phyloP scores from a whole-genome alignment of 2,888 invertebrate genomes.

The Drosophila seclusa region DNA sequence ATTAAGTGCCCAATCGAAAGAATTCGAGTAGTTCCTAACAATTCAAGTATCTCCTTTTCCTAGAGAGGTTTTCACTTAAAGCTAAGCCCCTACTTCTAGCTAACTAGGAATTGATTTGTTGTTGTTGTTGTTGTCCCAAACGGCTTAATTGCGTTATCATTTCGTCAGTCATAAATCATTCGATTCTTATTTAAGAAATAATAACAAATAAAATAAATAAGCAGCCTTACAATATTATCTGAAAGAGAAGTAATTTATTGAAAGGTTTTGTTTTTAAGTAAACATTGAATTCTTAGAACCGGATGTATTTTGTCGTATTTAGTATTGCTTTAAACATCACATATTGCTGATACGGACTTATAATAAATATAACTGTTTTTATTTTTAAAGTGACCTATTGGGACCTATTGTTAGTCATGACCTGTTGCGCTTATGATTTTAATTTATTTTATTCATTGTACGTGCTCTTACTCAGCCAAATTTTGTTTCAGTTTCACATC shows the following conservation, averaged over 20 bases:
- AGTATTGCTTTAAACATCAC: constrained; percentile 6
- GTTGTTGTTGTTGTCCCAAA: not conserved
- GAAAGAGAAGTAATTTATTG: not conserved
- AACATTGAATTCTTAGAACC: not conserved
- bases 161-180: constrained; percentile 7
- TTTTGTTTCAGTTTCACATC: not conserved
- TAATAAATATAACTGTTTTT: constrained; percentile 13
- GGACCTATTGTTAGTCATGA: constrained; percentile 10
- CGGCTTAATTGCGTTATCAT: constrained; percentile 13
- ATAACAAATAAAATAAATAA: constrained; percentile 22
- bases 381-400: constrained; percentile 5
- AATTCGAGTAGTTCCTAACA: not conserved
- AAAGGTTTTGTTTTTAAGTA: constrained; percentile 3
- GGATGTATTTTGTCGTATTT: not conserved
- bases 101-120: too few relatives aligned
- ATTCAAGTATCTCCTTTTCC: not conserved
- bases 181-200: constrained; percentile 28
- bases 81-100: not conserved
- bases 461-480: constrained; percentile 2
- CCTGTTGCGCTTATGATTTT: not conserved
- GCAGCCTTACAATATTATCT: not conserved
- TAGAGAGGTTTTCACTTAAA: not conserved
- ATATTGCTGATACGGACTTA: constrained; percentile 11
- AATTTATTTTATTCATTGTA: not conserved
- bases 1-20: not conserved